phyloP scores from a whole-genome alignment of 2,797 vertebrate species.

The Parotocinclus haroldoi region DNA sequence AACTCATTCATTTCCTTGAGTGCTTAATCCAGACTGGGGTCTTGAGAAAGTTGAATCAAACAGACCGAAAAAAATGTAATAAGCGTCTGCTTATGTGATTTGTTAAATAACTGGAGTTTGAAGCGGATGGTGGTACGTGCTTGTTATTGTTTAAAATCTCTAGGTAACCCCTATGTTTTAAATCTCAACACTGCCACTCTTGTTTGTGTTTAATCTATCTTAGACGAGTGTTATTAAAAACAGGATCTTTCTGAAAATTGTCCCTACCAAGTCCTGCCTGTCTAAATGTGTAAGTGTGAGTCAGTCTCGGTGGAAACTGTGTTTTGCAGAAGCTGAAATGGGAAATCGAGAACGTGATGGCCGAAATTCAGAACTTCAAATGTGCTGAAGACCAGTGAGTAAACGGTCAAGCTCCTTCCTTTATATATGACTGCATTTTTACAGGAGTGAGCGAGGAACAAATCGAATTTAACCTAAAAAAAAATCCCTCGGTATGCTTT shows the following conservation, averaged over 20 bases:
- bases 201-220: not conserved
- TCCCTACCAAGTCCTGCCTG: not conserved
- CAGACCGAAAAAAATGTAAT: no score
- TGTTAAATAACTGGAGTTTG: no score
- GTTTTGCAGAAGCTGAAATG: conserved; percentile 65
- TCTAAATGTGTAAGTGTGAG: conserved; percentile 13
- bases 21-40: no score
- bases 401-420: not conserved
- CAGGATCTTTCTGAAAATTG: not conserved
- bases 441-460: not conserved
- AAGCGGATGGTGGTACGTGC: no score
- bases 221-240: not conserved
- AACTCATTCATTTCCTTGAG: no score
- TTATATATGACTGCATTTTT: not conserved
- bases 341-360: conserved; percentile 72
- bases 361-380: conserved; percentile 69
- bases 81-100: no score
- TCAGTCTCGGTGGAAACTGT: conserved; percentile 12
- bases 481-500: no score
- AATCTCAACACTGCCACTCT: no score
- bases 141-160: no score
- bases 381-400: conserved; percentile 70
- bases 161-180: no score
- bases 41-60: no score
- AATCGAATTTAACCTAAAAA: no score